phyloP scores from a whole-genome alignment of 2,888 invertebrate species.

The Bombyx huttoni region DNA sequence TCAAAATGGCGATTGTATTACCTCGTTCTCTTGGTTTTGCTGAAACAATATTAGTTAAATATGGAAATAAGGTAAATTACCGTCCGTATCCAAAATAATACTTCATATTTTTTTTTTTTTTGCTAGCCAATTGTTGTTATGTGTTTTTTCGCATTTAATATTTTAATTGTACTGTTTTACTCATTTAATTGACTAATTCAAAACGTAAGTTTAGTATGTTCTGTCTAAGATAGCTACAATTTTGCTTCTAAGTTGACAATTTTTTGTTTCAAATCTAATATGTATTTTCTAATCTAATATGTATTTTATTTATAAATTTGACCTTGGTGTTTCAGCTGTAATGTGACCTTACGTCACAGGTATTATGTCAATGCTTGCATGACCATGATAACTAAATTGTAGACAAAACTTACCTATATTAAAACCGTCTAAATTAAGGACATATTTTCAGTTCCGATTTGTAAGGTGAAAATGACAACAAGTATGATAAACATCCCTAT shows the following conservation, averaged over 20 bases:
- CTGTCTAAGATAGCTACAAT: too few species aligned
- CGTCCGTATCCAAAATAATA: neutral
- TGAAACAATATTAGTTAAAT: slow-evolving; percentile 78
- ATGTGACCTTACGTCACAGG: slow-evolving; percentile 57
- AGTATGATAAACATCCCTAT: too few species aligned
- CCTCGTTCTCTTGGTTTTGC: slow-evolving; percentile 79
- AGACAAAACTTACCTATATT: too few species aligned
- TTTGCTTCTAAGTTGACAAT: slow-evolving; percentile 6
- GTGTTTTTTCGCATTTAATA: too few species aligned
- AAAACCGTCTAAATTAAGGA: too few species aligned
- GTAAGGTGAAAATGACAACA: too few species aligned
- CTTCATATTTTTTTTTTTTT: neutral
- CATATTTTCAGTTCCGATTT: too few species aligned
- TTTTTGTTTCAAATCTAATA: neutral
- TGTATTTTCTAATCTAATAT: too few species aligned
- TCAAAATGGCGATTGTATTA: slow-evolving; percentile 85
- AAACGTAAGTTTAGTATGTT: too few species aligned
- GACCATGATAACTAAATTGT: neutral
- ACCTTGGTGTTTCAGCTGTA: slow-evolving; percentile 52
- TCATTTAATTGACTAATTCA: too few species aligned
- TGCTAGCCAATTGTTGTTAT: too few species aligned
- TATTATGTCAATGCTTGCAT: slow-evolving; percentile 7
- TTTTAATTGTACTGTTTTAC: too few species aligned
- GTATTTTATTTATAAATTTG: slow-evolving; percentile 51
- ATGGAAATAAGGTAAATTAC: slow-evolving; percentile 78